Evolutionary conservation across 2,113 vertebrate genomes (phyloP).

Genomic region (Beaufortia kweichowensis): DNA sequence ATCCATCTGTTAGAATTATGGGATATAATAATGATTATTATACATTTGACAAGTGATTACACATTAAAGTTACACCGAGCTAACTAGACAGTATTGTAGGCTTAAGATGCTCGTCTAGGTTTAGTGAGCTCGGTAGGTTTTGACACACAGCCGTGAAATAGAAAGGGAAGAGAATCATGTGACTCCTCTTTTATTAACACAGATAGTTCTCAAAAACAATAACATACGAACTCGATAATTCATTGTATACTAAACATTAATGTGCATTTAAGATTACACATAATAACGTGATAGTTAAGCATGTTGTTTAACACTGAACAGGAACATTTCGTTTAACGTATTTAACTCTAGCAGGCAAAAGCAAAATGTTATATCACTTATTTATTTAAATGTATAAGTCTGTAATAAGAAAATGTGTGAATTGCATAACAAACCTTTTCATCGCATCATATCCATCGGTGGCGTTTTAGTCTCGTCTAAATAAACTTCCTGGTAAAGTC

Average conservation of each 20-base stretch:
- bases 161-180: slow-evolving; percentile 11
- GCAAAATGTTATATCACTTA: not conserved
- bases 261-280: not conserved
- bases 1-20: slow-evolving; percentile 75
- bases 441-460: slow-evolving; percentile 7
- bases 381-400: not conserved
- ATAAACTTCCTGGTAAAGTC: slow-evolving; percentile 32
- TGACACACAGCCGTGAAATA: not conserved
- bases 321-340: not conserved
- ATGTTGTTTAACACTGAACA: too few species aligned
- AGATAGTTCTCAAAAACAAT: not conserved
- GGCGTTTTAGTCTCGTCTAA: not conserved
- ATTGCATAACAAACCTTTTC: not conserved
- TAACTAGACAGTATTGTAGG: not conserved
- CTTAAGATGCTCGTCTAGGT: not conserved
- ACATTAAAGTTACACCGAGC: not conserved
- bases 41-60: not conserved
- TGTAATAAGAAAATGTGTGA: not conserved
- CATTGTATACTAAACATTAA: not conserved
- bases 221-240: not conserved
- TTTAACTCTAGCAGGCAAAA: not conserved
- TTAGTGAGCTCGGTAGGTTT: not conserved
- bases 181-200: not conserved
- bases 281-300: too few species aligned
- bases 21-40: too few species aligned